Base-by-base conservation (phyloP, 2,113 vertebrate species). In the Archilochus colubris region DNA sequence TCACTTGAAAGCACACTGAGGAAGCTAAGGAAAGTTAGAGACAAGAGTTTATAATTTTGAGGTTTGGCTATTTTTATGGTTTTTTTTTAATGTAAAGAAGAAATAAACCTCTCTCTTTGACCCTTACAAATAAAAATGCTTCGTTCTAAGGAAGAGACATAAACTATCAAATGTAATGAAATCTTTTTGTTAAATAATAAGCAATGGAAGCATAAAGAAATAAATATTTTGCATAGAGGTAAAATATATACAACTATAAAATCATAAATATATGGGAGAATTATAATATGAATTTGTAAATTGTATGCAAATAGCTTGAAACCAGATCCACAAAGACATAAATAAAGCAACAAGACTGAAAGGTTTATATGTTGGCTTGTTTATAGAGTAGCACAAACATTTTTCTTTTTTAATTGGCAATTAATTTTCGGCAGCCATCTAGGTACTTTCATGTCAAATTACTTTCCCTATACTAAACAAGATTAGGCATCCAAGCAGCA, bases 401-500 rank as follows among this genome's bases (percentile, higher is more conserved):
- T 98, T 98, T 98, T 98, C 98, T 98, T 98, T 98, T 98, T 98
- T 98, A 98, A 98, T 98, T 98, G 98, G 98, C 98, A 98, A 98
- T 98, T 98, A 98, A 98, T 98, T 98, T 98, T 98, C 97, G 2
- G 97, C 98, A 98, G 97, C 98, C 98, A 98, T 98, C 98, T 97
- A 98, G 97, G 98, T 98, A 97, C 97, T 98, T 98, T 98, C 98
- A 98, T 98, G 98, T 98, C 98, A 98, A 97, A 98, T 98, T 98
- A 97, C 98, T 98, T 98, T 98, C 97, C 96, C 96, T 97, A 97
- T 98, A 97, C 98, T 98, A 98, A 98, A 98, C 98, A 98, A 98
- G 97, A 98, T 97, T 97, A 98, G 97, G 97, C 98, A 98, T 98
- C 97, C 95, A 97, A 98, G 97, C 97, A 98, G 97, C 98, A 98